Percentiles rank a stretch among this genome's conserved stretches.
phyloP scores from a whole-genome alignment of 2,113 vertebrate genomes.

The Verasper variegatus region DNA sequence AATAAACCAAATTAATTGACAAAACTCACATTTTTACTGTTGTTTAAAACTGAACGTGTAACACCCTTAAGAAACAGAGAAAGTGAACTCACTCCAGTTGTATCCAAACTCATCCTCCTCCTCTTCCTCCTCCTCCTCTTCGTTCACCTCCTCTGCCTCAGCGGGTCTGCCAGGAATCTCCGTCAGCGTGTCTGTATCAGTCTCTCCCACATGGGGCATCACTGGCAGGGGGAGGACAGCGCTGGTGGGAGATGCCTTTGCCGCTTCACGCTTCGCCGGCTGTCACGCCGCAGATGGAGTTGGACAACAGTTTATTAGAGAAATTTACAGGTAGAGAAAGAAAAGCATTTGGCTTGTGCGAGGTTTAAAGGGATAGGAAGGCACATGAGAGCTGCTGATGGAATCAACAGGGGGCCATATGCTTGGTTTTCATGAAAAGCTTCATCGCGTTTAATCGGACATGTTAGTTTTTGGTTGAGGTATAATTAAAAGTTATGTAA shows the following conservation, averaged over 20 bases:
- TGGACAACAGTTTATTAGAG: slow-evolving; percentile 43
- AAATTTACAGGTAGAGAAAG: slow-evolving; percentile 17
- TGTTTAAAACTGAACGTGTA: no score
- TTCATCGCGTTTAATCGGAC: slow-evolving; percentile 2
- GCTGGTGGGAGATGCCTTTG: slow-evolving; percentile 79
- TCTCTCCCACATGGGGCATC: slow-evolving; percentile 84
- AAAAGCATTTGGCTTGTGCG: slow-evolving; percentile 12
- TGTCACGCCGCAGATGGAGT: slow-evolving; percentile 68
- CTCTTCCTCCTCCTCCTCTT: slow-evolving; percentile 49
- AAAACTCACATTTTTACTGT: neutral
- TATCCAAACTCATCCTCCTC: slow-evolving; percentile 90
- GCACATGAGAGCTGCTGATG: slow-evolving; percentile 25
- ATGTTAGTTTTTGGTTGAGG: slow-evolving; percentile 25
- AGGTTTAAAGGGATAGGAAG: neutral
- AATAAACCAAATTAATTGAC: neutral
- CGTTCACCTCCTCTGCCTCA: slow-evolving; percentile 70
- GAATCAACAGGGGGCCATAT: slow-evolving; percentile 43
- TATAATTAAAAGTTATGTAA: neutral
- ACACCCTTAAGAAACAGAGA: neutral
- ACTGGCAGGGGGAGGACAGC: slow-evolving; percentile 79
- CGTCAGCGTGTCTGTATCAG: slow-evolving; percentile 79
- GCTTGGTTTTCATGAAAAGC: slow-evolving; percentile 17
- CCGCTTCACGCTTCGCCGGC: slow-evolving; percentile 83
- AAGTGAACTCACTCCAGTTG: slow-evolving; percentile 92
- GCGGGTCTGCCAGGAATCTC: slow-evolving; percentile 65